Evolutionary conservation across 2,797 vertebrate species (phyloP).

Genomic region (Xenops minutus): DNA sequence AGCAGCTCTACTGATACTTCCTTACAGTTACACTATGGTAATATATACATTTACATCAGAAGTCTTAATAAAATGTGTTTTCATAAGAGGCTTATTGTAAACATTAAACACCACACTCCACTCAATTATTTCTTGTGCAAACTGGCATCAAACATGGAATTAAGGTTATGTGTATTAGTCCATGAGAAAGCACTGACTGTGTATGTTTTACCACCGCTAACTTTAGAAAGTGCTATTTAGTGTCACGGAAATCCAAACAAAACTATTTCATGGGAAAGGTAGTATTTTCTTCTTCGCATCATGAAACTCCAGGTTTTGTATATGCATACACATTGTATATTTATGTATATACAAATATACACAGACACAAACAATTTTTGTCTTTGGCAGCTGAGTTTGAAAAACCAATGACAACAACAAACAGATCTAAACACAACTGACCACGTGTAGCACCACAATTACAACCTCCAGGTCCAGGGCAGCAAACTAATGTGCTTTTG

Average conservation of each 20-base stretch:
- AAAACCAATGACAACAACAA: not conserved
- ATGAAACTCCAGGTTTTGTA: slow-evolving; percentile 28
- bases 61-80: not conserved
- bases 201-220: slow-evolving; percentile 10
- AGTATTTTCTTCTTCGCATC: slow-evolving; percentile 17
- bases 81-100: slow-evolving; percentile 31
- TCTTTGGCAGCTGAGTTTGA: slow-evolving; percentile 69
- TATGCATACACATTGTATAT: slow-evolving; percentile 29
- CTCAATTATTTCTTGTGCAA: slow-evolving; percentile 52
- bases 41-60: not conserved
- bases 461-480: not conserved
- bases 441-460: slow-evolving; percentile 28
- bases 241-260: slow-evolving; percentile 39
- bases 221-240: not conserved
- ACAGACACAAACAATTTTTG: slow-evolving; percentile 51
- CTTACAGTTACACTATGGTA: not conserved
- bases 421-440: not conserved
- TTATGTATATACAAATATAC: slow-evolving; percentile 55
- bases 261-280: slow-evolving; percentile 34
- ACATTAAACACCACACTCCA: slow-evolving; percentile 27
- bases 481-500: slow-evolving; percentile 9
- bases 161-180: not conserved
- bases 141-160: slow-evolving; percentile 43
- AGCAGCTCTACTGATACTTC: slow-evolving; percentile 9
- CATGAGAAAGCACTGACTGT: slow-evolving; percentile 33